phyloP scores from a whole-genome alignment of 2,888 invertebrate species.

The Stenolophus ochropezus region DNA sequence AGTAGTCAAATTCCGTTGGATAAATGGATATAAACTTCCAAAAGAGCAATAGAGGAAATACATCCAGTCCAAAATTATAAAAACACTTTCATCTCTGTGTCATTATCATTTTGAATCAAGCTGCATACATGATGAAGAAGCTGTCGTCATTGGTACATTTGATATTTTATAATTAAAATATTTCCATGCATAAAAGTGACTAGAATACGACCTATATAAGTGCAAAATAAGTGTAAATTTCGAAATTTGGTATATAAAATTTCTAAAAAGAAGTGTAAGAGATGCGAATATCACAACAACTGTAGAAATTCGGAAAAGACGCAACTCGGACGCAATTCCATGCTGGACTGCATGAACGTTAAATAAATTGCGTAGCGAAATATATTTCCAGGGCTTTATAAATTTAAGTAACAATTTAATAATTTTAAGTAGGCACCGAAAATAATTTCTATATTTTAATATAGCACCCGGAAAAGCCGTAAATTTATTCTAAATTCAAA shows the following conservation, averaged over 20 bases:
- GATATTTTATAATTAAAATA: constrained; percentile 22
- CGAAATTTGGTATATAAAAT: constrained; percentile 59
- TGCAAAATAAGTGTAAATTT: constrained; percentile 50
- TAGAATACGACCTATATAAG: constrained; percentile 43
- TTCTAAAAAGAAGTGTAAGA: constrained; percentile 61
- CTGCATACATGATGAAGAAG: background rate
- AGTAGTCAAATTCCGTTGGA: background rate
- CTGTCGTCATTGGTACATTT: constrained; percentile 23
- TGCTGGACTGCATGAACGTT: constrained; percentile 33
- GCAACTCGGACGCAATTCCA: constrained; percentile 17
- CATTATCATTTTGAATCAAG: no score
- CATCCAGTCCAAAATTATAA: no score
- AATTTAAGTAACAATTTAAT: background rate
- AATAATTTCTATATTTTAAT: background rate
- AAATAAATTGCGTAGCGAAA: constrained; percentile 10
- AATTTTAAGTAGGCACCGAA: background rate
- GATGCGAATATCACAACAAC: constrained; percentile 57
- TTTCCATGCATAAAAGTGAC: constrained; percentile 49
- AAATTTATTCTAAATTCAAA: constrained; percentile 27
- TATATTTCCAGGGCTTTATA: background rate
- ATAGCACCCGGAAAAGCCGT: background rate
- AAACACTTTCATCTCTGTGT: no score
- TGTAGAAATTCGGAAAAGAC: constrained; percentile 58
- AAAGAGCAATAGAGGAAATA: background rate
- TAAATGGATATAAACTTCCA: background rate